Evolutionary conservation across 2,888 invertebrate species (phyloP), one percentile per base, ranked within the genome.

Genomic region (Zaprionus bogoriensis): DNA sequence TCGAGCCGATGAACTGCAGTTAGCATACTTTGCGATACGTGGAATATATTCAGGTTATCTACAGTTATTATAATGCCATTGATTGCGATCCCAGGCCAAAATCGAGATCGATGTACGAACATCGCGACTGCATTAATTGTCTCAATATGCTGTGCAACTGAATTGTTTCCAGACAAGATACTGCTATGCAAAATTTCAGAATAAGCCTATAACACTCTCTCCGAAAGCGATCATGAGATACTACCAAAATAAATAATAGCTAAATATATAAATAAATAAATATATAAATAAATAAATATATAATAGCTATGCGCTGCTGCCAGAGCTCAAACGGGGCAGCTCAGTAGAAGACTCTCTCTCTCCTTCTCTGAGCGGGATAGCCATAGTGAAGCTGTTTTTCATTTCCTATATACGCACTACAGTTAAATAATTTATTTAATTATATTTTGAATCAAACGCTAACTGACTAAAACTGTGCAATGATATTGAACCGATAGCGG

Each of bases 391-490:
- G n/a, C n/a, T n/a, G n/a, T n/a, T 5, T 2, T 10, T 4, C 17
- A 6, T 3, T n/a, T 17, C 36, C 4, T 17, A 67, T 48, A 0
- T 47, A 58, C 10, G 20, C 19, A 1, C 1, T 74, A 0, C 7
- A 27, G n/a, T 0, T 64, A 27, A 58, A 55, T 5, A 17, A 62
- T 23, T 38, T 68, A 0, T 61, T 57, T 23, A 23, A 46, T 1
- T 44, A 53, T 1, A 75, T 69, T 17, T 17, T 41, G 17, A 63
- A 74, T 32, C 27, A 72, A 0, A 65, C 54, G 0, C n/a, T 50
- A 54, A 61, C 25, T 76, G 73, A 58, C 9, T 70, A 9, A 46
- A 63, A n/a, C 20, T 67, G 1, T 76, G 58, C 58, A 62, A 70
- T 23, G 62, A 74, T 25, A 3, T 76, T 0, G 67, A 73, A 5